Evolutionary conservation across 2,797 vertebrate species (phyloP), one percentile per base, ranked within the genome.

Genomic region (Rhynchonycteris naso): DNA sequence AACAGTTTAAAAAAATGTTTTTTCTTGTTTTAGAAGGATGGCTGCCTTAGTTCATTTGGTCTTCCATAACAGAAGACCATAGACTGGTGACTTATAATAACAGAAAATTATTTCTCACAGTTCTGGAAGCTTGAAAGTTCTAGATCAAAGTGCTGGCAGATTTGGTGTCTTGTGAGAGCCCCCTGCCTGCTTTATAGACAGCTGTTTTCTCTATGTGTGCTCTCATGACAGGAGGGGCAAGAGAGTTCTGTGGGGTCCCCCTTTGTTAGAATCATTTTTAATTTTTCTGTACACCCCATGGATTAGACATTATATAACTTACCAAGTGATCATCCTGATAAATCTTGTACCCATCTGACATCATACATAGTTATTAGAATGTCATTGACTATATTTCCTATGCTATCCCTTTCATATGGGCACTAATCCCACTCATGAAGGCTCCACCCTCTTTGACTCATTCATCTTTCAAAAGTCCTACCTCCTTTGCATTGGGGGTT

Each of bases 1-100:
- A 91, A 74, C 13, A 35, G 2, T 71, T 71, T 7, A 54, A 54
- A 54, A 54, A 54, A 4, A 33, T 74, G 18, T 26, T 54, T 82
- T 91, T 76, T 28, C 13, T 83, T 93, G 43, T 22, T 94, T 95
- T 92, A 89, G 30, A 71, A 88, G 52, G 5, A 28, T 43, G 28
- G 24, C 68, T 54, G 5, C 74, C 61, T 88, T 33, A 54, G 75
- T 52, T 75, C 14, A 3, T 61, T 81, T 13, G 28, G n/a, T 24
- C 2, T 82, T 15, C 63, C 61, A 61, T 22, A 61, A n/a, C 30
- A 69, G 54, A 82, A 88, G 75, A 33, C 59, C 38, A 54, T 26
- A 59, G 28, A 28, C 26, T n/a, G 33, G 14, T 85, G 30, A 9
- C 38, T 82, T 54, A 47, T 63, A 68, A 76, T 6, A 59, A 81